Percentiles rank a stretch among this genome's conserved stretches.
Evolutionary conservation across 2,113 vertebrate species (phyloP).

Genomic region (Caranx melampygus): DNA sequence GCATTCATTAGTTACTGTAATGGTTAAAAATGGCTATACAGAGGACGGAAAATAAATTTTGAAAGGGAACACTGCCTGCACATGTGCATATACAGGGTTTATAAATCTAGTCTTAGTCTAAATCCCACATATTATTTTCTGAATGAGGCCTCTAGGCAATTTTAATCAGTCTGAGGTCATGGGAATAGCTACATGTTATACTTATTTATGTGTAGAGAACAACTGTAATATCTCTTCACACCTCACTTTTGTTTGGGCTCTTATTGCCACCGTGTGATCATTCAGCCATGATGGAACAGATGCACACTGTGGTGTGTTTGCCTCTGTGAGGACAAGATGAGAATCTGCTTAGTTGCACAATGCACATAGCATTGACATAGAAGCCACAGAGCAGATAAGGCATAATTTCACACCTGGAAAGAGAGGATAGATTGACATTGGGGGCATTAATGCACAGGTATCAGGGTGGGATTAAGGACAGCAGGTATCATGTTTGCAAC

Average conservation of each 20-base stretch:
- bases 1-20: too few species aligned
- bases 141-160: neutral
- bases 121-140: too few species aligned
- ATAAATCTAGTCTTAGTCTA: too few species aligned
- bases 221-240: neutral
- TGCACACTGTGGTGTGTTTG: constrained; percentile 13
- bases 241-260: constrained; percentile 30
- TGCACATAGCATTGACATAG: constrained; percentile 24
- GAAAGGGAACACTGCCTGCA: too few species aligned
- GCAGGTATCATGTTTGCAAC: constrained; percentile 6
- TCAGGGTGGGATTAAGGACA: constrained; percentile 39
- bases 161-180: neutral
- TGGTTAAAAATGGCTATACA: too few species aligned
- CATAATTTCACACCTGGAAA: constrained; percentile 69
- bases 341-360: constrained; percentile 64
- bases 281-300: constrained; percentile 39
- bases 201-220: constrained; percentile 17
- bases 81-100: too few species aligned
- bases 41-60: too few species aligned
- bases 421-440: constrained; percentile 47
- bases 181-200: constrained; percentile 6
- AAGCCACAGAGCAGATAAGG: constrained; percentile 50
- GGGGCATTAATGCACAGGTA: constrained; percentile 21
- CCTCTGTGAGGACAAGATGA: constrained; percentile 31
- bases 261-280: constrained; percentile 19